Base-by-base conservation (phyloP, 2,888 invertebrate species). In the Acronicta aceris region DNA sequence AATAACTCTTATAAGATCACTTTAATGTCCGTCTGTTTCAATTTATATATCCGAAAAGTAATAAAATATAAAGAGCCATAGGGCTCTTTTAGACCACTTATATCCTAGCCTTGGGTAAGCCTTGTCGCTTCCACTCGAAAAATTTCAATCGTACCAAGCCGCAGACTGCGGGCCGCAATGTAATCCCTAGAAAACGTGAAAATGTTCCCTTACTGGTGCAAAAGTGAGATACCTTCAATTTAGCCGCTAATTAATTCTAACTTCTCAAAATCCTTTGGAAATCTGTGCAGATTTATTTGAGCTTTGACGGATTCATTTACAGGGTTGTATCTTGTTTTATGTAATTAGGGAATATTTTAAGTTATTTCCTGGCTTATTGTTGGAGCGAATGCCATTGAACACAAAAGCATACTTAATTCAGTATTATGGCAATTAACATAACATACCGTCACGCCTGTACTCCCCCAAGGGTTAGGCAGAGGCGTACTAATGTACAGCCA, bases 121-220 rank as follows among this genome's bases (percentile, higher is more conserved):
- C 84, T 90, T 87, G 91, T 91, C 92, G 87, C 89, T 93, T 93
- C 92, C 93, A 93, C 93, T 92, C 88, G 93, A 93, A 93, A 93
- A 93, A 93, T 81, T 91, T 91, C 93, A 92, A 93, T 92, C 91
- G 90, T 84, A 85, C 86, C 87, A 87, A 86, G 83, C 87, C 86
- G 82, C 90, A 89, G 89, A 86, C 89, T 83, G 80, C 46, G 78
- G 83, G 85, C 81, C 79, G 82, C 87, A 86, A 84, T 85, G 90
- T 87, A 91, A 91, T 91, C 90, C 90, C 85, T 85, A 82, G 88
- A 89, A 92, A 90, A 89, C 88, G 87, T 87, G 88, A 85, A 90
- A 92, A 90, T 88, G 81, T 86, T 81, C 81, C 78, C 67, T 80
- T 84, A 68, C 68, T 83, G 78, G 82, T 83, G 86, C 79, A 70